Conservation (phyloP, 2,797 vertebrate species). For the Chelon auratus region DNA sequence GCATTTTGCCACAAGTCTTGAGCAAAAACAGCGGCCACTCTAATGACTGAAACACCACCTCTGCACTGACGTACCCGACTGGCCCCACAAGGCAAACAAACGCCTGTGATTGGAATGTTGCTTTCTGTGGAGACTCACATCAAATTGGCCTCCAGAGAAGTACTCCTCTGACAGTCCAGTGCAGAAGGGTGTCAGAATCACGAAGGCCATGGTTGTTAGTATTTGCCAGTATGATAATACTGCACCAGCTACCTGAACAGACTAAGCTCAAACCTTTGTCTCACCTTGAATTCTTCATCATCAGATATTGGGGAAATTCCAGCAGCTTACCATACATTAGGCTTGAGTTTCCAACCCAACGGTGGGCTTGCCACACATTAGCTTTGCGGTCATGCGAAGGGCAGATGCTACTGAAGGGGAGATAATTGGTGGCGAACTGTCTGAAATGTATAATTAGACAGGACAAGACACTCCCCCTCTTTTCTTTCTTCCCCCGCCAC, state of each 20-base stretch:
- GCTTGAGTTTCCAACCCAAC: slow-evolving; percentile 65
- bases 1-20: slow-evolving; percentile 56
- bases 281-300: slow-evolving; percentile 71
- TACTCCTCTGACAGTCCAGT: slow-evolving; percentile 18
- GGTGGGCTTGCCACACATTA: slow-evolving; percentile 78
- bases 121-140: slow-evolving; percentile 50
- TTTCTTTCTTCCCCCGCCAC: slow-evolving; percentile 56
- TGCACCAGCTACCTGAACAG: slow-evolving; percentile 45
- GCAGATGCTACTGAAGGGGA: slow-evolving; percentile 85
- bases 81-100: slow-evolving; percentile 56
- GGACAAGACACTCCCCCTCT: slow-evolving; percentile 83
- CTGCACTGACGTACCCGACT: slow-evolving; percentile 38
- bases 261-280: slow-evolving; percentile 51
- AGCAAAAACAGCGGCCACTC: slow-evolving; percentile 49
- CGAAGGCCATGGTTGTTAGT: slow-evolving; percentile 51
- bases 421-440: slow-evolving; percentile 87
- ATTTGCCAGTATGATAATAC: slow-evolving; percentile 38
- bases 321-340: slow-evolving; percentile 71
- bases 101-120: slow-evolving; percentile 47
- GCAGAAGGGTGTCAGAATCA: slow-evolving; percentile 30
- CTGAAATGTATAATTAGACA: slow-evolving; percentile 88
- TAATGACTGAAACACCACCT: slow-evolving; percentile 57
- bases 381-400: slow-evolving; percentile 83
- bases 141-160: slow-evolving; percentile 36
- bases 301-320: slow-evolving; percentile 60